Evolutionary conservation across 1,140 invertebrate genomes (phyloP), one percentile per base, ranked within the genome.

Genomic region (Arctopsyche grandis): DNA sequence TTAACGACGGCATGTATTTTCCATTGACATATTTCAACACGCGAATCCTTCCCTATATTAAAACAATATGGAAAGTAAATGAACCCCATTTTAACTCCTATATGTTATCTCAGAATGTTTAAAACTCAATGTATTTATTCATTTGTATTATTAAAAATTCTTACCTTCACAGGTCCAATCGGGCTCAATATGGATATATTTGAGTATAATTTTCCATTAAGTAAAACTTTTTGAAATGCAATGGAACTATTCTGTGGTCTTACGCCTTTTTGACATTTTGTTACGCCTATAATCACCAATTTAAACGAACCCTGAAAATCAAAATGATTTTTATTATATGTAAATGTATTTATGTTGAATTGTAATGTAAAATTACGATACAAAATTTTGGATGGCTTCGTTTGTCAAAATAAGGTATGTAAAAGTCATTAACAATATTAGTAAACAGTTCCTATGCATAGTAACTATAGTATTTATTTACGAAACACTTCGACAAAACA

Each of bases 21-120:
- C 74, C 58, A 63, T 76, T 52, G 0, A n/a, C 21, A 22, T n/a
- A 44, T 46, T 76, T 63, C 10, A 63, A 63, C n/a, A 63, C n/a
- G 1, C 38, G 12, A 19, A 66, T 43, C 63, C 22, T 76, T 16
- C 58, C 56, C 56, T 63, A 19, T 22, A 29, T 9, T 9, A 60
- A 60, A 69, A 7, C 22, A n/a, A 9, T 9, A 63, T n/a, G 38
- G 7, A 38, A 38, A 38, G 29, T 38, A 7, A n/a, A n/a, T n/a
- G n/a, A n/a, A n/a, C n/a, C n/a, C n/a, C n/a, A n/a, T n/a, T n/a
- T n/a, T n/a, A n/a, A n/a, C n/a, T n/a, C n/a, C n/a, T n/a, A n/a
- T n/a, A n/a, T n/a, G n/a, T n/a, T n/a, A n/a, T n/a, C n/a, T n/a
- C n/a, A n/a, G n/a, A n/a, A n/a, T n/a, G n/a, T n/a, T n/a, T n/a